Percentiles rank a stretch among this genome's conserved stretches.
These are phyloP conservation scores for Rhyacophila brunnea DNA, from an alignment of 1,140 invertebrate genomes.

Conservation along the genomic window DNA sequence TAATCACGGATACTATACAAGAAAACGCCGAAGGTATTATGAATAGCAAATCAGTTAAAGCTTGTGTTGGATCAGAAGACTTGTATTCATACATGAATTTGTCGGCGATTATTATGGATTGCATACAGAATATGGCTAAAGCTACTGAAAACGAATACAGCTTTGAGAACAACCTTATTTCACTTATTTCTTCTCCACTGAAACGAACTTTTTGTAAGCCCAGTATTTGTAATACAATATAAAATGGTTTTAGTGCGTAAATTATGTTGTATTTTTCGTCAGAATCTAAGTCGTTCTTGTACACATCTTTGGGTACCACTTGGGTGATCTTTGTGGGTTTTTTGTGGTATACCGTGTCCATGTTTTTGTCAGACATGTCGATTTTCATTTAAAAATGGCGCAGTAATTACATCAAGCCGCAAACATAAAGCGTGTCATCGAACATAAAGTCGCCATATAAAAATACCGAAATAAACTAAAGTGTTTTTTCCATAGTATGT, in stretches of 20 bases:
- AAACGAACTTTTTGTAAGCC: conserved; percentile 29
- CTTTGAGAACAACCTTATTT: conserved; percentile 1
- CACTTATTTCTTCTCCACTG: conserved; percentile 2
- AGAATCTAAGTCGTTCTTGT: background rate
- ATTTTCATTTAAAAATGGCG: too few relatives aligned
- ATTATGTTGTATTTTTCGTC: conserved; percentile 12
- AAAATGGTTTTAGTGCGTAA: conserved; percentile 25
- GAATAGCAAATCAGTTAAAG: conserved; percentile 18
- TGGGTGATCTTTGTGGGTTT: conserved; percentile 23
- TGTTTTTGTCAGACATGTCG: conserved; percentile 7
- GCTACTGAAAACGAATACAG: conserved; percentile 20
- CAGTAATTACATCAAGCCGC: too few relatives aligned
- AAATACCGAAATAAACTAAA: too few relatives aligned
- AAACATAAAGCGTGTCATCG: too few relatives aligned
- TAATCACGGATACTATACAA: conserved; percentile 14
- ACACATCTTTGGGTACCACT: conserved; percentile 14
- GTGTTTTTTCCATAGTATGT: too few relatives aligned
- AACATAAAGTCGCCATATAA: too few relatives aligned
- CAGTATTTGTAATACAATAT: conserved; percentile 13
- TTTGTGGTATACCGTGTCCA: conserved; percentile 22
- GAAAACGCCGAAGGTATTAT: conserved; percentile 21
- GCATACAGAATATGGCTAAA: conserved; percentile 6
- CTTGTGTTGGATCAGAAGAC: conserved; percentile 5
- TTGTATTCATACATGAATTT: conserved; percentile 6
- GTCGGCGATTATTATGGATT: conserved; percentile 1